Conservation (phyloP, 1,140 invertebrate species). For the Leptonema lineaticorne region DNA sequence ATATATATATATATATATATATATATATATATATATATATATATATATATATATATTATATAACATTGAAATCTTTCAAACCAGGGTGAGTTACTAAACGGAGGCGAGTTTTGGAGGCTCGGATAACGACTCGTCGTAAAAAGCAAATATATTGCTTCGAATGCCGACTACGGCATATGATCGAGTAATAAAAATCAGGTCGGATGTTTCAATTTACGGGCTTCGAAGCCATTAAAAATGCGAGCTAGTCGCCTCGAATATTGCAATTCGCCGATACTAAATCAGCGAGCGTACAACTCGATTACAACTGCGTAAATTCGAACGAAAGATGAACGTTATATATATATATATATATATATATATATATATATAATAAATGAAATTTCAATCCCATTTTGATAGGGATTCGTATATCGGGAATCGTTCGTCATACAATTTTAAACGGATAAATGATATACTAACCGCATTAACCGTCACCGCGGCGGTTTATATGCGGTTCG, state of each 20-base stretch:
- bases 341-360: too few relatives aligned
- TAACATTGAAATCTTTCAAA: slow-evolving; percentile 8
- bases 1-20: not conserved
- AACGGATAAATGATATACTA: too few relatives aligned
- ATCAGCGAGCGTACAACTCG: not conserved
- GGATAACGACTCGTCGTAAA: slow-evolving; percentile 37
- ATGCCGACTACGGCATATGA: slow-evolving; percentile 31
- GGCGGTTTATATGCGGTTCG: too few relatives aligned
- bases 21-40: not conserved
- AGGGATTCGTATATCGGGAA: too few relatives aligned
- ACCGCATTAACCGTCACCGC: too few relatives aligned
- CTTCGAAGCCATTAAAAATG: slow-evolving; percentile 18
- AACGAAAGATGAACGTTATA: too few relatives aligned
- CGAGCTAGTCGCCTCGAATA: slow-evolving; percentile 19
- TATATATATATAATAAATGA: too few relatives aligned
- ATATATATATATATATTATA: not conserved
- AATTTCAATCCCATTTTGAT: too few relatives aligned
- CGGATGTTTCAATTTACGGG: slow-evolving; percentile 37
- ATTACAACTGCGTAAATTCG: not conserved
- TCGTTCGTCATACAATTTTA: too few relatives aligned
- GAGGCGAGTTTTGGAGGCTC: not conserved
- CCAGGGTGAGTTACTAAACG: slow-evolving; percentile 14
- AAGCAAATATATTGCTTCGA: slow-evolving; percentile 36
- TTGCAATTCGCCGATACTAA: not conserved
- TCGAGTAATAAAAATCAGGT: slow-evolving; percentile 39